Evolutionary conservation across 2,888 invertebrate genomes (phyloP), one percentile per base, ranked within the genome.

Genomic region (Himalopsyche anomala): DNA sequence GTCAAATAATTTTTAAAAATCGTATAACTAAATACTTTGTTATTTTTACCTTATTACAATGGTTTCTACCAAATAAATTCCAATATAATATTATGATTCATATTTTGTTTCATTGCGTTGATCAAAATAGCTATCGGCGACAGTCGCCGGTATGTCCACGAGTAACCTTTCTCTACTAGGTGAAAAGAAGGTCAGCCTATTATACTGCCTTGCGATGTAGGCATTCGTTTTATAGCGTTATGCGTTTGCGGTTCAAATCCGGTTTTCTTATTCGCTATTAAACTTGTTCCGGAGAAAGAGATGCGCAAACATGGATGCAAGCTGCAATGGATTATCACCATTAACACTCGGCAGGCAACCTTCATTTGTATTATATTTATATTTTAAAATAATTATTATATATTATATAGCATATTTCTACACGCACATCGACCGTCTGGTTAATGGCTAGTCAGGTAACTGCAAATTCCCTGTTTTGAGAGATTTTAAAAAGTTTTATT

Each of bases 211-310:
- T 62, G 62, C 62, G 19, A 28, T 19, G 62, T 62, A 28, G n/a
- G 62, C 19, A 28, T 62, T n/a, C 62, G 62, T 62, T 62, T 28
- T 62, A 62, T 62, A 62, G 62, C 11, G 62, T 62, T 62, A 62
- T 62, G 62, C 19, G 62, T 62, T 62, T 62, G 62, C 62, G 62
- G 62, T 62, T 62, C 62, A 11, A 62, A 62, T 62, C 62, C 62
- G 62, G 62, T 62, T 62, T 62, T n/a, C n/a, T n/a, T 62, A 2
- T 62, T 51, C 51, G 15, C 51, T 3, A 51, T 2, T 51, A 51
- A 62, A 62, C 19, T 62, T 62, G 62, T 62, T 62, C 62, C 62
- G 28, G 62, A 9, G 62, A 62, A 62, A 62, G 62, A 62, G 62
- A 62, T 62, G 62, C 62, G 62, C 62, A 62, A 19, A 62, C 62